Base-by-base conservation (phyloP, 2,888 invertebrate genomes). In the Entomobrya multifasciata region DNA sequence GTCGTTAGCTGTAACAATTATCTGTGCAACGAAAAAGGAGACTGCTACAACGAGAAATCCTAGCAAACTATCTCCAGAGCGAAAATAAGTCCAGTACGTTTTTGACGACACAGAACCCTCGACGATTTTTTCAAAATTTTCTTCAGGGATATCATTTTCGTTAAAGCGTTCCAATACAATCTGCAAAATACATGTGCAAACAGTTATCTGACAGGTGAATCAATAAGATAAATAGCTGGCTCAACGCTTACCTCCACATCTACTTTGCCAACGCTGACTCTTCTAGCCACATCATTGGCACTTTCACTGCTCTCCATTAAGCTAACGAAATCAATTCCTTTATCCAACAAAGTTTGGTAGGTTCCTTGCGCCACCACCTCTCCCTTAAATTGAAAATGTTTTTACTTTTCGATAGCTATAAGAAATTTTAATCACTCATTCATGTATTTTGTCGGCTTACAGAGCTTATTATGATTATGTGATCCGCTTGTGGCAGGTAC, bases 351-450 rank as follows among this genome's bases (percentile, higher is more conserved):
- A 87, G 95, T 94, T 5, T 93, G 92, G 89, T 94, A 95, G 0
- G 94, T 94, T 41, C 95, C 95, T 91, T 94, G 93, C 2, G 94
- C 93, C 91, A 94, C 94, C 41, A 95, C 93, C 92, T 93, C 91
- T 1, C 93, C 95, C 91, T 91, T n/a, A n/a, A n/a, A n/a, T n/a
- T n/a, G n/a, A n/a, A n/a, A n/a, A n/a, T n/a, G n/a, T n/a, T n/a
- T n/a, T n/a, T n/a, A n/a, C n/a, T n/a, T n/a, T n/a, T n/a, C n/a
- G n/a, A n/a, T n/a, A n/a, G n/a, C n/a, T n/a, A n/a, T n/a, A n/a
- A n/a, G n/a, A n/a, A n/a, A n/a, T n/a, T n/a, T n/a, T n/a, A n/a
- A n/a, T n/a, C n/a, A n/a, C n/a, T n/a, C n/a, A n/a, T n/a, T n/a
- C n/a, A n/a, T n/a, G n/a, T n/a, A n/a, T n/a, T n/a, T n/a, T n/a